Evolutionary conservation across 2,888 invertebrate species (phyloP).

Genomic region (Conchocele bisecta): DNA sequence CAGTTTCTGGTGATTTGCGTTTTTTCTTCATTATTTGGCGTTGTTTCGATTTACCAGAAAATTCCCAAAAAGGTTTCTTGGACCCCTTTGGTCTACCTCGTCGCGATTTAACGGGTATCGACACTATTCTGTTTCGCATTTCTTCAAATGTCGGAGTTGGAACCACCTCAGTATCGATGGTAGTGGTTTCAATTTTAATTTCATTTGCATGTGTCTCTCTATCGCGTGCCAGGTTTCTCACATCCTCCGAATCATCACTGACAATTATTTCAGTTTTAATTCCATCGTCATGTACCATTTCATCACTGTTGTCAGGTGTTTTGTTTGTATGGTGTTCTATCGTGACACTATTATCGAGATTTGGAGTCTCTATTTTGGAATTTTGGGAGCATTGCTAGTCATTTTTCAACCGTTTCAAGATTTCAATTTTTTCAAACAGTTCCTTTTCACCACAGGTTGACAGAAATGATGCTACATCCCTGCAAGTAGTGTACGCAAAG

Average conservation of each 20-base stretch:
- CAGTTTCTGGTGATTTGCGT: neutral
- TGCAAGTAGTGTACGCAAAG: neutral
- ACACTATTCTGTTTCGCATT: neutral
- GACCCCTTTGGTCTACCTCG: neutral
- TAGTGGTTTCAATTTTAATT: neutral
- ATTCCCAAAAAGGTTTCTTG: neutral
- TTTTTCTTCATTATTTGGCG: neutral
- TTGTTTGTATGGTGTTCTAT: too few species aligned
- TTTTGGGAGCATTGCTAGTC: slow-evolving; percentile 10
- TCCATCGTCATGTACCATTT: too few species aligned
- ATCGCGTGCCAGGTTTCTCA: neutral
- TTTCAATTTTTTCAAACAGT: neutral
- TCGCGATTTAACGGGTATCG: neutral
- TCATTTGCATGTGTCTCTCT: neutral
- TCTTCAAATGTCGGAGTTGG: neutral
- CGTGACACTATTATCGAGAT: too few species aligned
- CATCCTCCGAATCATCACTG: too few species aligned
- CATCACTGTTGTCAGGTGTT: too few species aligned
- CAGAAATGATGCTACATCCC: slow-evolving; percentile 6
- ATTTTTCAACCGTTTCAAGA: neutral
- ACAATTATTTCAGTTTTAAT: too few species aligned
- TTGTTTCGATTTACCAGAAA: neutral
- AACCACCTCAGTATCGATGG: neutral
- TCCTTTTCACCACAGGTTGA: slow-evolving; percentile 4
- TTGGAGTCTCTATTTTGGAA: neutral